These are phyloP conservation scores for Toxonevra muliebris DNA, from an alignment of 2,888 invertebrate genomes.

Conservation along the genomic window DNA sequence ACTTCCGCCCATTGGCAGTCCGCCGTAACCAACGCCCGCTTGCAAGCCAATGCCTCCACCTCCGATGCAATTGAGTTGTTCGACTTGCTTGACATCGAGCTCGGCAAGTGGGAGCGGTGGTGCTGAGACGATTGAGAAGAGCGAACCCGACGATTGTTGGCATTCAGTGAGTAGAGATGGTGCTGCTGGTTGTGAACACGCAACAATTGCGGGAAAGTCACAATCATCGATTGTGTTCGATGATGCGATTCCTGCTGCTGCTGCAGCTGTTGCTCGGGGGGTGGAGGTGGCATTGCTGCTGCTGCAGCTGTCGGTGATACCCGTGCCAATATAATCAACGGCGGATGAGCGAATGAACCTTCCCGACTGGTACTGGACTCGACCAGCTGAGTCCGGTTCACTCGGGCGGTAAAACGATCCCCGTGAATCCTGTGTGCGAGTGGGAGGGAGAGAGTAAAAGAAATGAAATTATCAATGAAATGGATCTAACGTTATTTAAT, in stretches of 20 bases:
- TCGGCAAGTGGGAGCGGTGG: slow-evolving; percentile 68
- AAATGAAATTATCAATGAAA: too few relatives aligned
- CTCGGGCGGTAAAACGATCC: slow-evolving; percentile 65
- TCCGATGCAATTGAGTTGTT: slow-evolving; percentile 45
- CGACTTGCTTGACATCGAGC: slow-evolving; percentile 61
- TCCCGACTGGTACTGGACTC: slow-evolving; percentile 66
- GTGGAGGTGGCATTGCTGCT: slow-evolving; percentile 34
- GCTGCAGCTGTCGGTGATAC: slow-evolving; percentile 35
- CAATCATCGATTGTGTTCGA: slow-evolving; percentile 33
- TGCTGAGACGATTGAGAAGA: slow-evolving; percentile 76
- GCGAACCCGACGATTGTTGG: slow-evolving; percentile 67
- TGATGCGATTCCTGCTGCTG: slow-evolving; percentile 33
- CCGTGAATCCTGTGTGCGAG: slow-evolving; percentile 62
- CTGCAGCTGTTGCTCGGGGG: slow-evolving; percentile 33
- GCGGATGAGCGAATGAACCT: slow-evolving; percentile 61
- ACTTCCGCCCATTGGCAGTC: slow-evolving; percentile 44
- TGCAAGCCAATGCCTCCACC: slow-evolving; percentile 35
- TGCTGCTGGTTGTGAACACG: slow-evolving; percentile 53
- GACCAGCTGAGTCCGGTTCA: slow-evolving; percentile 66
- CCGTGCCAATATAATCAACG: slow-evolving; percentile 30
- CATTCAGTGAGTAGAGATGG: slow-evolving; percentile 52
- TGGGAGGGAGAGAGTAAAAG: too few relatives aligned
- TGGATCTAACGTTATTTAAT: too few relatives aligned
- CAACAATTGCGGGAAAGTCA: slow-evolving; percentile 43
- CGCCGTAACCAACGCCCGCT: slow-evolving; percentile 35